Evolutionary conservation across 2,888 invertebrate species (phyloP).

Genomic region (Ischnus inquisitorius): DNA sequence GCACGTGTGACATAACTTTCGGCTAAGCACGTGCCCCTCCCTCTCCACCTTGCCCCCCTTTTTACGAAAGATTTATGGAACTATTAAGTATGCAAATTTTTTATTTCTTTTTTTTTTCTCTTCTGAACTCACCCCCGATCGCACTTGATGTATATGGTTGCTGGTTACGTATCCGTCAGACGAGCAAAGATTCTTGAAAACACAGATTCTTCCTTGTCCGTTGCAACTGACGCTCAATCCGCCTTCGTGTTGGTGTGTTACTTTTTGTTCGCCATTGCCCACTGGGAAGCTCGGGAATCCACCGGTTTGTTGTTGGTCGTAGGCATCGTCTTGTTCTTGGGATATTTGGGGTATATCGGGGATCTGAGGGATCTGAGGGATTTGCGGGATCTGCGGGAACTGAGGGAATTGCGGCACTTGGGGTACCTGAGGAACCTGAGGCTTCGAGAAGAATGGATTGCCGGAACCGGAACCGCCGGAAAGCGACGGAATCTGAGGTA

Average conservation of each 20-base stretch:
- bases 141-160: slow-evolving; percentile 86
- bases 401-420: slow-evolving; percentile 7
- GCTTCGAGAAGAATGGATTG: slow-evolving; percentile 37
- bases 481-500: slow-evolving; percentile 19
- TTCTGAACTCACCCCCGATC: slow-evolving; percentile 87
- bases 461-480: slow-evolving; percentile 9
- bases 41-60: background rate
- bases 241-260: slow-evolving; percentile 76
- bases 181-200: slow-evolving; percentile 87
- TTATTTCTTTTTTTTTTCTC: background rate
- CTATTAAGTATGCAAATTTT: slow-evolving; percentile 26
- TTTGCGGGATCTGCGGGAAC: slow-evolving; percentile 3
- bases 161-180: slow-evolving; percentile 87
- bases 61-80: slow-evolving; percentile 21
- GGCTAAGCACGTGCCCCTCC: slow-evolving; percentile 44
- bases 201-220: slow-evolving; percentile 88
- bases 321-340: slow-evolving; percentile 7
- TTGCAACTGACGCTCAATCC: slow-evolving; percentile 87
- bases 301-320: slow-evolving; percentile 29
- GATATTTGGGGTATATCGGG: slow-evolving; percentile 28
- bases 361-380: slow-evolving; percentile 24
- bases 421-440: slow-evolving; percentile 23
- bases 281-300: slow-evolving; percentile 32
- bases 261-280: background rate
- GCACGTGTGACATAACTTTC: slow-evolving; percentile 43